phyloP scores from a whole-genome alignment of 2,797 vertebrate genomes.

The Peromyscus aztecus region DNA sequence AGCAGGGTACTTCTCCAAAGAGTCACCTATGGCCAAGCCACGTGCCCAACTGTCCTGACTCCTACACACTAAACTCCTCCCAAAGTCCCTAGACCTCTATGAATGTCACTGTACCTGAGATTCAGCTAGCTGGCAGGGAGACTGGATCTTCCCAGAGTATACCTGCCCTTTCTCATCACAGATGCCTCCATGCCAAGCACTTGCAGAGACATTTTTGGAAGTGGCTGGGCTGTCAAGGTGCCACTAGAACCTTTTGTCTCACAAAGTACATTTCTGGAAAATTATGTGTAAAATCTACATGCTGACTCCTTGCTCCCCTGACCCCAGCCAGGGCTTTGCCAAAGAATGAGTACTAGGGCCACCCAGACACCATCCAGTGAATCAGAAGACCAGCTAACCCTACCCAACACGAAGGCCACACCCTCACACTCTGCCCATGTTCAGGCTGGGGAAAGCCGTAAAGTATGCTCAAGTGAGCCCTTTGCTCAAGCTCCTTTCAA shows the following conservation, averaged over 20 bases:
- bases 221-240: background rate
- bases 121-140: background rate
- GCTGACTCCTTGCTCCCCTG: background rate
- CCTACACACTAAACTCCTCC: background rate
- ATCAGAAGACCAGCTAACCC: background rate
- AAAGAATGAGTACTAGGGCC: no score
- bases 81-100: background rate
- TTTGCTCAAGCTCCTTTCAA: background rate
- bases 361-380: background rate
- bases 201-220: background rate
- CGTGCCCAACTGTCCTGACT: background rate
- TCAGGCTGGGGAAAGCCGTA: background rate
- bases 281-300: no score
- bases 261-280: background rate
- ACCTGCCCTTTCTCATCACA: background rate
- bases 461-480: conserved; percentile 68
- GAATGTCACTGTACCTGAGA: background rate
- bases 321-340: background rate
- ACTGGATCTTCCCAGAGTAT: background rate
- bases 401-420: background rate
- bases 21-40: no score
- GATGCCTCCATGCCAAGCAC: background rate
- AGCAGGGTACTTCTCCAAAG: background rate
- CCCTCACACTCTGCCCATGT: fast-evolving
- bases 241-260: background rate